Conservation (phyloP, 1,140 invertebrate genomes). For the Campoletis sonorensis region DNA sequence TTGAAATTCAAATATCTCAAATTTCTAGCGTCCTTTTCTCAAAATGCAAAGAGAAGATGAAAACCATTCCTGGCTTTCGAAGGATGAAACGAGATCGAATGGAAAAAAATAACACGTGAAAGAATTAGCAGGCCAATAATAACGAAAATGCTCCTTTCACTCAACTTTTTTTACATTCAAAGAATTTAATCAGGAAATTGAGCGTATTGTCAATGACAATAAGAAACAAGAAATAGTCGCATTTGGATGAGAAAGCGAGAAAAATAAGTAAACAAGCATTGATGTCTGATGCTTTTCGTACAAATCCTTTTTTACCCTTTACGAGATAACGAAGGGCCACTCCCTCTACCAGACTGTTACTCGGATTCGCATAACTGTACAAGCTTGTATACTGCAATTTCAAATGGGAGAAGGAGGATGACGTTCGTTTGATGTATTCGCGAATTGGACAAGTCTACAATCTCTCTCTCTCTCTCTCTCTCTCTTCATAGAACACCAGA, state of each 20-base stretch:
- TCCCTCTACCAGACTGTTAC: not conserved
- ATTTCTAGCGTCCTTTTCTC: not conserved
- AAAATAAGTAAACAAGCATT: constrained; percentile 4
- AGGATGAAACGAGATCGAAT: no score
- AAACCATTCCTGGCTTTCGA: no score
- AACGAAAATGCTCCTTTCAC: no score
- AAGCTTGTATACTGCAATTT: not conserved
- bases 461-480: not conserved
- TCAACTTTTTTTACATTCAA: no score
- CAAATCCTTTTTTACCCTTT: constrained; percentile 18
- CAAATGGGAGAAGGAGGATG: not conserved
- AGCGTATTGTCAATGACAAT: no score
- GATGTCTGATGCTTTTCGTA: not conserved
- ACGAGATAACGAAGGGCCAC: constrained; percentile 35
- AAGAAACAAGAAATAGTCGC: not conserved
- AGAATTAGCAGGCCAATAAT: no score
- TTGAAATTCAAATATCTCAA: constrained; percentile 5
- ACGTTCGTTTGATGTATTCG: constrained; percentile 36
- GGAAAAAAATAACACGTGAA: no score
- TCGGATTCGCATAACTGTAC: not conserved
- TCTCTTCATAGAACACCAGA: constrained; percentile 32
- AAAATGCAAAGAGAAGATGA: no score
- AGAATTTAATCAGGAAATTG: no score
- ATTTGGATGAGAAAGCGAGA: not conserved
- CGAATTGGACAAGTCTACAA: constrained; percentile 42